Evolutionary conservation across 2,113 vertebrate genomes (phyloP).

Genomic region (Solea senegalensis): DNA sequence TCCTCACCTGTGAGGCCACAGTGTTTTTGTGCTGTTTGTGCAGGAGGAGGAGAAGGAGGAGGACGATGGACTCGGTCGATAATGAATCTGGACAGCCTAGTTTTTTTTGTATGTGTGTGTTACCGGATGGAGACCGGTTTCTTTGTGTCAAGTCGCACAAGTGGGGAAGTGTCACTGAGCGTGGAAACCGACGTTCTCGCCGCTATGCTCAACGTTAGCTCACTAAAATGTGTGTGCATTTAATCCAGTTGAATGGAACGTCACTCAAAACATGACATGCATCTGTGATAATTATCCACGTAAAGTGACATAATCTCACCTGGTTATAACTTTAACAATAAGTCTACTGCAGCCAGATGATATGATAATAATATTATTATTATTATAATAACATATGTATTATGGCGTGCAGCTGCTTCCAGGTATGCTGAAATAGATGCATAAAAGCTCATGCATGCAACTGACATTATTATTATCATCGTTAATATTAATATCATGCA

Average conservation of each 20-base stretch:
- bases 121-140: conserved; percentile 59
- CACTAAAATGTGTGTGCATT: too few relatives aligned
- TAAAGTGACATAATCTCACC: neutral
- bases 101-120: too few relatives aligned
- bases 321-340: conserved; percentile 25
- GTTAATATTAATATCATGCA: neutral
- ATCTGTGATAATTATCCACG: too few relatives aligned
- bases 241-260: too few relatives aligned
- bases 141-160: conserved; percentile 75
- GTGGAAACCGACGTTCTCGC: neutral
- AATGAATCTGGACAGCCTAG: too few relatives aligned
- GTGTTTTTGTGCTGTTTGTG: too few relatives aligned
- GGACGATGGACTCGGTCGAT: neutral
- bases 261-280: too few relatives aligned
- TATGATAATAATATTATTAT: neutral
- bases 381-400: conserved; percentile 15
- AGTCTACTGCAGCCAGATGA: neutral
- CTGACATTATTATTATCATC: neutral
- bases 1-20: neutral
- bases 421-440: neutral
- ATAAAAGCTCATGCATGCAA: too few relatives aligned
- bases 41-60: conserved; percentile 8
- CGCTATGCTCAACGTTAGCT: neutral
- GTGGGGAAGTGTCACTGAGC: conserved; percentile 43
- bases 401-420: conserved; percentile 12